Base-by-base conservation (phyloP, 2,888 invertebrate species). In the Agonopterix alstromeriana region DNA sequence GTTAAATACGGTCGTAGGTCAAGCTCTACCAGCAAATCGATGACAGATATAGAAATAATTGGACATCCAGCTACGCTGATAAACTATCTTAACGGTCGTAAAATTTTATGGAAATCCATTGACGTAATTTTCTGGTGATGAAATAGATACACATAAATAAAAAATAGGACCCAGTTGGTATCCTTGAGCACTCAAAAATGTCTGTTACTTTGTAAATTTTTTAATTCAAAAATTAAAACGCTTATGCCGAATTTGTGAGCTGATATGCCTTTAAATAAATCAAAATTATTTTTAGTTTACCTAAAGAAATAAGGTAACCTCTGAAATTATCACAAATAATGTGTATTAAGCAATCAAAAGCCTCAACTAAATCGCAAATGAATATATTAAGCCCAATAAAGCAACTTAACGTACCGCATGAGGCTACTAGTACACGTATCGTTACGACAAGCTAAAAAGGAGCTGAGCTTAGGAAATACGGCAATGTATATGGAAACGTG, bases 401-500 rank as follows among this genome's bases (percentile, higher is more conserved):
- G 58, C 40, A 36, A 45, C 45, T 56, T 61, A 57, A 58, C 51
- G 53, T 11, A 54, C 49, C 56, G 50, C 52, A 54, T 52, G 53
- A 51, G 49, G 43, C 36, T 46, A 27, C 27, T 49, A 54, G 42
- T 27, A 27, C 27, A 27, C 41, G 44, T 48, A 44, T 36, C 46
- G 14, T 49, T 45, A 47, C 49, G 43, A 48, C 43, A 42, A 44
- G 35, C 45, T 53, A 54, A 61, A 63, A 63, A 58, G 58, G 56
- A 55, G 56, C 46, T 46, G 36, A 17, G 36, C 48, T 58, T 60
- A 52, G 48, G 55, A 57, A 61, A 59, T 56, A 46, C 42, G 42
- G 48, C 51, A 53, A 58, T 65, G 57, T 60, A 67, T 66, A 67
- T 60, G 62, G 62, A 65, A 56, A 58, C 59, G 48, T 57, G 56